A percentile compares a stretch with the other conserved stretches of the same genome.
These are phyloP conservation scores for Cerastoderma edule DNA, from an alignment of 2,888 invertebrate genomes.

Conservation along the genomic window DNA sequence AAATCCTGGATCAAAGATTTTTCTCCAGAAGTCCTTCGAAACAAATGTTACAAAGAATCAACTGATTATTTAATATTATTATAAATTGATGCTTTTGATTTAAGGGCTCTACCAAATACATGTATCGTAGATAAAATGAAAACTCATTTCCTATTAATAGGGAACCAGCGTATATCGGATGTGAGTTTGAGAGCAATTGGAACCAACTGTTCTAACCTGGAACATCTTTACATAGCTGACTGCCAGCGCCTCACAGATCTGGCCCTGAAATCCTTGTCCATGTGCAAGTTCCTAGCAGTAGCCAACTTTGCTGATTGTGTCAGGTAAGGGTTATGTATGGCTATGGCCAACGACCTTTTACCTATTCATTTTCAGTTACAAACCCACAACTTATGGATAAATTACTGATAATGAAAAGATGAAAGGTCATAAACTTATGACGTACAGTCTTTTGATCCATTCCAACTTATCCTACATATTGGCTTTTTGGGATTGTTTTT, in stretches of 20 bases:
- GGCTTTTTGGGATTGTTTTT: too few relatives aligned
- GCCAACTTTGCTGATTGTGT: slow-evolving; percentile 83
- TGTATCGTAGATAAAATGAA: too few relatives aligned
- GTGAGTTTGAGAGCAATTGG: slow-evolving; percentile 79
- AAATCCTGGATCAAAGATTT: too few relatives aligned
- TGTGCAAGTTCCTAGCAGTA: slow-evolving; percentile 79
- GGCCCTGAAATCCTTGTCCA: slow-evolving; percentile 77
- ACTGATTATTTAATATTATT: background rate
- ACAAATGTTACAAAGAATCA: background rate
- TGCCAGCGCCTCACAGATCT: slow-evolving; percentile 82
- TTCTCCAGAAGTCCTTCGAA: too few relatives aligned
- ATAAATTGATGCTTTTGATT: background rate
- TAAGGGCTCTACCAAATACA: too few relatives aligned
- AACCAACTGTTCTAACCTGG: slow-evolving; percentile 77
- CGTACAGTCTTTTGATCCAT: too few relatives aligned
- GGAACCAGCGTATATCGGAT: slow-evolving; percentile 81
- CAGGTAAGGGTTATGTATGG: slow-evolving; percentile 65
- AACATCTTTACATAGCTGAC: slow-evolving; percentile 82
- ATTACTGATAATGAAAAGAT: too few relatives aligned
- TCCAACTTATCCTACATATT: too few relatives aligned
- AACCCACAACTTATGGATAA: too few relatives aligned
- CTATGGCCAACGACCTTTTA: background rate
- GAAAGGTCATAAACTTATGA: too few relatives aligned
- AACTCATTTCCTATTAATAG: too few relatives aligned
- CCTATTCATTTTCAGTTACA: too few relatives aligned